Evolutionary conservation across 2,888 invertebrate genomes (phyloP).

Genomic region (Scaptomyza caliginosa): DNA sequence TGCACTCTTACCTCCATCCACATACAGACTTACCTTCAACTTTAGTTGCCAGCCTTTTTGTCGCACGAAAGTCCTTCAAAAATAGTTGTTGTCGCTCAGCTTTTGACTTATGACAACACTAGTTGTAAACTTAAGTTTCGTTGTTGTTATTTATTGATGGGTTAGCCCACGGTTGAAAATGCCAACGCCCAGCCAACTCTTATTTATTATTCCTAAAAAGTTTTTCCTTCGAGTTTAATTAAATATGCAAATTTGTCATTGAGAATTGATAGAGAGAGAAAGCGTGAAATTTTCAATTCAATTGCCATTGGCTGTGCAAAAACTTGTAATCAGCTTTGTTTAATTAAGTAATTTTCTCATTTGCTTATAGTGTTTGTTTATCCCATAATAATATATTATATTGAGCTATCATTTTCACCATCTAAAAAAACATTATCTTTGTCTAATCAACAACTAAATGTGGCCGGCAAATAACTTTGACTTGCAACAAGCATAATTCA

Average conservation of each 20-base stretch:
- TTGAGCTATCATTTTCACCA: slow-evolving; percentile 42
- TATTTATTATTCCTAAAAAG: background rate
- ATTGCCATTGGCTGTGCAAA: background rate
- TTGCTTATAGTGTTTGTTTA: slow-evolving; percentile 6
- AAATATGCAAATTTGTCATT: slow-evolving; percentile 5
- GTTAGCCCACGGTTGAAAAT: background rate
- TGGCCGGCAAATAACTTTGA: slow-evolving; percentile 12
- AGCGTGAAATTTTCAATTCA: background rate
- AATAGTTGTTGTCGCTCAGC: slow-evolving; percentile 1
- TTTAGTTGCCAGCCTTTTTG: slow-evolving; percentile 29
- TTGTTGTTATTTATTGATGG: slow-evolving; percentile 12
- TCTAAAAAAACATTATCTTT: slow-evolving; percentile 46
- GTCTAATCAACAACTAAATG: slow-evolving; percentile 41
- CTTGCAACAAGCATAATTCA: slow-evolving; percentile 64
- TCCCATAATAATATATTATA: slow-evolving; percentile 1
- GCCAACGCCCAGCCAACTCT: background rate
- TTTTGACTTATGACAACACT: slow-evolving; percentile 33
- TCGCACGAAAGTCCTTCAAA: slow-evolving; percentile 36
- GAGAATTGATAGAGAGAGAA: background rate
- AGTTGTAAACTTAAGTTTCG: slow-evolving; percentile 14
- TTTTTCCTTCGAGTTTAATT: slow-evolving; percentile 1
- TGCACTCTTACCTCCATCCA: slow-evolving; percentile 29
- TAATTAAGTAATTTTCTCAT: slow-evolving; percentile 12
- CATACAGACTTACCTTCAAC: background rate
- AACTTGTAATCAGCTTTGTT: background rate